Conservation (phyloP, 2,797 vertebrate genomes). For the Sebastes oblongus region DNA sequence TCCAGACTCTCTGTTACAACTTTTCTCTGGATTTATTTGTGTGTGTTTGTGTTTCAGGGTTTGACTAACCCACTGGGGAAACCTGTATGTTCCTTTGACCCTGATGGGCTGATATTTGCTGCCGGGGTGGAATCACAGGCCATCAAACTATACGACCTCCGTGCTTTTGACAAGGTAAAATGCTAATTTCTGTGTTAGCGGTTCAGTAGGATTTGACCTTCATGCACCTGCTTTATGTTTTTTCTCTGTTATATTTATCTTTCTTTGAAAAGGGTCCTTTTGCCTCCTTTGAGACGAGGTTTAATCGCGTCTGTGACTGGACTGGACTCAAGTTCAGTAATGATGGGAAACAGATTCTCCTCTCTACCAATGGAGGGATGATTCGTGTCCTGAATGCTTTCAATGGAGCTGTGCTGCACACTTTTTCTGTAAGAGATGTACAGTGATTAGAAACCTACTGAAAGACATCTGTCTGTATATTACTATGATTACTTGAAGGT, state of each 20-base stretch:
- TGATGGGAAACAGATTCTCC: conserved; percentile 91
- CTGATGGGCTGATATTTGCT: conserved; percentile 94
- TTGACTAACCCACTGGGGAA: conserved; percentile 91
- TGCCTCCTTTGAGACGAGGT: conserved; percentile 89
- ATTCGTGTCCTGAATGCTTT: conserved; percentile 91
- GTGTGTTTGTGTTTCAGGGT: conserved; percentile 79
- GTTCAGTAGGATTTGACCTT: neutral
- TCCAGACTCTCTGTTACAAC: neutral
- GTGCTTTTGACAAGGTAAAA: conserved; percentile 86
- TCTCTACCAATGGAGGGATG: conserved; percentile 90
- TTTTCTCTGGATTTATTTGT: neutral
- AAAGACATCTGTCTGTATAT: neutral
- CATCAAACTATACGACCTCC: conserved; percentile 92
- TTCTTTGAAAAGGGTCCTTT: conserved; percentile 86
- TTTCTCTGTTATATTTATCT: neutral
- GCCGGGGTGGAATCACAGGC: conserved; percentile 92
- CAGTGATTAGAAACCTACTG: neutral
- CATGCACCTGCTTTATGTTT: neutral
- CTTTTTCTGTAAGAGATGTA: conserved; percentile 86
- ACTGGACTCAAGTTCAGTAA: conserved; percentile 94
- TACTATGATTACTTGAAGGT: neutral
- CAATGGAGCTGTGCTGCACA: conserved; percentile 89
- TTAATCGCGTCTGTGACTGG: conserved; percentile 90
- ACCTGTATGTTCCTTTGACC: conserved; percentile 95
- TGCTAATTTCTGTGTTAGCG: neutral